These are phyloP conservation scores for Caprella mutica DNA, from an alignment of 2,888 invertebrate genomes.

Conservation along the genomic window DNA sequence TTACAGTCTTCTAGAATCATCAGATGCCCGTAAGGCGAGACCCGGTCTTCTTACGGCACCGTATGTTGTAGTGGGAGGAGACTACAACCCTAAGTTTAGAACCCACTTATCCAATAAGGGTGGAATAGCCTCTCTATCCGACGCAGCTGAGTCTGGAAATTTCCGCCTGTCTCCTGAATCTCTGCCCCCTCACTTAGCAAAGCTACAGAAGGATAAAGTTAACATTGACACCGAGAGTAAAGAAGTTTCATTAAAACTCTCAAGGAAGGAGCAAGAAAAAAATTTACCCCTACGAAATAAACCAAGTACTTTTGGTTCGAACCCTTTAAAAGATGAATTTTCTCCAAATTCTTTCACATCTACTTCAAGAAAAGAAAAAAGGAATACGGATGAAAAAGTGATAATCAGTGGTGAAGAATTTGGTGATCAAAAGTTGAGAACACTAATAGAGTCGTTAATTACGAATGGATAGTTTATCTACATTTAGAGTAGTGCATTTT, in stretches of 20 bases:
- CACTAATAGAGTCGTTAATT: too few species aligned
- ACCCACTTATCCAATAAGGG: too few species aligned
- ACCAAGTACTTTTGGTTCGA: neutral
- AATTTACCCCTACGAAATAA: slow-evolving; percentile 1
- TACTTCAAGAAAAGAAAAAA: too few species aligned
- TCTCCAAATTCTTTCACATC: slow-evolving; percentile 1
- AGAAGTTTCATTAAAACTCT: too few species aligned
- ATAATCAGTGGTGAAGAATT: too few species aligned
- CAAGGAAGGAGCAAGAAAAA: too few species aligned
- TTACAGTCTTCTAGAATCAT: slow-evolving; percentile 2
- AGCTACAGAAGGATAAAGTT: neutral
- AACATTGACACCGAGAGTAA: too few species aligned
- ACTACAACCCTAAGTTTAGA: neutral
- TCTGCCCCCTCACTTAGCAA: slow-evolving; percentile 3
- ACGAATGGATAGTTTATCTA: too few species aligned
- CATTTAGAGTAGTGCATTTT: too few species aligned
- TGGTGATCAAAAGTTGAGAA: too few species aligned
- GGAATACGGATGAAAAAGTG: too few species aligned
- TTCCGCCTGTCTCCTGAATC: slow-evolving; percentile 1
- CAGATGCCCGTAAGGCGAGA: neutral
- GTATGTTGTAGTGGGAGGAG: slow-evolving; percentile 5
- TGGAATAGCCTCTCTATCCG: slow-evolving; percentile 4
- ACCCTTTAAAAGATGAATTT: neutral
- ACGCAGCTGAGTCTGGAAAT: neutral
- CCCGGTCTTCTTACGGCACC: neutral